A percentile compares a stretch with the other conserved stretches of the same genome.
Evolutionary conservation across 1,140 invertebrate species (phyloP).

Genomic region (Trinorchestia longiramus): DNA sequence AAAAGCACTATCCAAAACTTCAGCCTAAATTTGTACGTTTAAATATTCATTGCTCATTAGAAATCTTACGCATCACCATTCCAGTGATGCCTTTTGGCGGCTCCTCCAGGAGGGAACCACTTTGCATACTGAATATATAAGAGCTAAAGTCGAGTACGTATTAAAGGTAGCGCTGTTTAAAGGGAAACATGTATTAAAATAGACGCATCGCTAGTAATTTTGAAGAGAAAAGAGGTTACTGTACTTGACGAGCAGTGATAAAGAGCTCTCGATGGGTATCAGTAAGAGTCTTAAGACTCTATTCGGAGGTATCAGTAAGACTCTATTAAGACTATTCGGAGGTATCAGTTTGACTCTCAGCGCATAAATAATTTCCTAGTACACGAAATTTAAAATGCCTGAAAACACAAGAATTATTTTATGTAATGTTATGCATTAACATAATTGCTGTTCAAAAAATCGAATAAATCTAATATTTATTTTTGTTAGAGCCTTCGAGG

Average conservation of each 20-base stretch:
- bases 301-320: too few species aligned
- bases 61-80: neutral
- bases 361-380: too few species aligned
- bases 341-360: too few species aligned
- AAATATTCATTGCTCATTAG: neutral
- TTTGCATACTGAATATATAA: neutral
- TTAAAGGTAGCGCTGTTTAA: neutral
- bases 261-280: neutral
- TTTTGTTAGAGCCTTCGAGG: too few species aligned
- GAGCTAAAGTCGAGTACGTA: neutral
- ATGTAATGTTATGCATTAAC: too few species aligned
- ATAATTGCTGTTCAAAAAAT: too few species aligned
- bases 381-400: too few species aligned
- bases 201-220: neutral
- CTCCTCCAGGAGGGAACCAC: neutral
- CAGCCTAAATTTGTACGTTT: neutral
- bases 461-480: too few species aligned
- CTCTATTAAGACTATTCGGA: too few species aligned
- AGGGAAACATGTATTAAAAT: neutral
- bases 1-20: neutral
- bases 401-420: too few species aligned
- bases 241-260: neutral
- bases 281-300: too few species aligned
- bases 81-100: too few species aligned
- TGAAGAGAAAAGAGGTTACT: neutral